These are phyloP conservation scores for Geopemphigus sp. DNA, from an alignment of 1,140 invertebrate genomes.

Conservation along the genomic window DNA sequence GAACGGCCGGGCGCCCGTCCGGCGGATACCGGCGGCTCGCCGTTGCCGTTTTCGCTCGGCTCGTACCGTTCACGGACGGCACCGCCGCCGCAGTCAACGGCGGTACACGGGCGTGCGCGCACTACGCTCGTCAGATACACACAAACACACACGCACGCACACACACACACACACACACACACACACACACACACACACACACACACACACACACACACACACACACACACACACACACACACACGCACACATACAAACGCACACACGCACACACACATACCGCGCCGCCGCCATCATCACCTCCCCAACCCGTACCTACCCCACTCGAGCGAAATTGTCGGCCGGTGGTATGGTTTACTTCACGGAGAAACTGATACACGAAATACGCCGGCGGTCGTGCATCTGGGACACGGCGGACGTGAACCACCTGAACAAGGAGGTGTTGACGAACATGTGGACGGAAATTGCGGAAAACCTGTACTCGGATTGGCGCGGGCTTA, in stretches of 20 bases:
- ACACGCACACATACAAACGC: too few species aligned
- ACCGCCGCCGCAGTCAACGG: background rate
- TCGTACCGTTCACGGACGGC: background rate
- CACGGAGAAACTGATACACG: conserved; percentile 39
- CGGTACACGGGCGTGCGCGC: background rate
- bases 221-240: too few species aligned
- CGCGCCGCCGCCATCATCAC: too few species aligned
- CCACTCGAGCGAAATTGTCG: background rate
- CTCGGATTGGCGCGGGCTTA: conserved; percentile 7
- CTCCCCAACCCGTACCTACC: too few species aligned
- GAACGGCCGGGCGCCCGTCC: conserved; percentile 45
- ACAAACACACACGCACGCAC: too few species aligned
- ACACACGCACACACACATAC: too few species aligned
- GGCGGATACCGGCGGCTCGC: conserved; percentile 14
- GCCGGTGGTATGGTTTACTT: conserved; percentile 21
- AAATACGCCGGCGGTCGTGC: conserved; percentile 25
- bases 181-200: too few species aligned
- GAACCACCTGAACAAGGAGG: conserved; percentile 37
- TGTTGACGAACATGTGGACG: conserved; percentile 20
- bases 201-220: too few species aligned
- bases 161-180: too few species aligned
- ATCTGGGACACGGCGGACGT: conserved; percentile 34
- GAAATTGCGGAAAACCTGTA: conserved; percentile 20
- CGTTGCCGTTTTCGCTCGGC: conserved; percentile 2
- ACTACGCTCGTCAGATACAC: too few species aligned